Percentiles rank a stretch among this genome's conserved stretches.
Conservation (phyloP, 2,113 vertebrate species). For the Erinaceus europaeus region DNA sequence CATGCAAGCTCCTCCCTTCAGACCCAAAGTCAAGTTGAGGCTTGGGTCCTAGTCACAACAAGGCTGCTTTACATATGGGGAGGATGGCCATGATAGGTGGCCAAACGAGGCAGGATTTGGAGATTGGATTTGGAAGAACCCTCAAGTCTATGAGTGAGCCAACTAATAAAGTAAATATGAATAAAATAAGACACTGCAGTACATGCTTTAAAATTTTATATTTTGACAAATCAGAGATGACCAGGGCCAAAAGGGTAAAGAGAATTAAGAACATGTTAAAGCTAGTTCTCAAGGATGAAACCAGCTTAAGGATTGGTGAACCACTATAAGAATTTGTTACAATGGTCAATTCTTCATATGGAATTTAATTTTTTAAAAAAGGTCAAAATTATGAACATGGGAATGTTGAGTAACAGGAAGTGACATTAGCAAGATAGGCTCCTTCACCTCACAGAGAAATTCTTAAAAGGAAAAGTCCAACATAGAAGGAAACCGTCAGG, state of each 20-base stretch:
- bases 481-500: background rate
- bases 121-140: background rate
- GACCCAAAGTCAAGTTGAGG: too few species aligned
- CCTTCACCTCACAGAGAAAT: too few species aligned
- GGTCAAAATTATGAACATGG: too few species aligned
- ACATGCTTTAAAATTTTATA: background rate
- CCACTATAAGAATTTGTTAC: too few species aligned
- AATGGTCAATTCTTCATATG: too few species aligned
- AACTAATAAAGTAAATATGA: background rate
- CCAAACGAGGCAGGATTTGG: background rate
- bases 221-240: background rate
- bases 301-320: background rate
- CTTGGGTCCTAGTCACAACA: background rate
- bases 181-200: background rate
- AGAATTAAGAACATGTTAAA: background rate
- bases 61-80: background rate
- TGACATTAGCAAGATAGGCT: too few species aligned
- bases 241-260: background rate
- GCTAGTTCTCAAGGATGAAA: background rate
- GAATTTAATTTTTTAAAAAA: too few species aligned
- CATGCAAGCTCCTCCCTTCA: too few species aligned
- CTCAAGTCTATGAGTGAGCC: background rate
- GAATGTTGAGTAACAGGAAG: too few species aligned
- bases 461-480: background rate
- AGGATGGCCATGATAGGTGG: background rate